Conservation (phyloP, 1,140 invertebrate species). For the Sesamia nonagrioides region DNA sequence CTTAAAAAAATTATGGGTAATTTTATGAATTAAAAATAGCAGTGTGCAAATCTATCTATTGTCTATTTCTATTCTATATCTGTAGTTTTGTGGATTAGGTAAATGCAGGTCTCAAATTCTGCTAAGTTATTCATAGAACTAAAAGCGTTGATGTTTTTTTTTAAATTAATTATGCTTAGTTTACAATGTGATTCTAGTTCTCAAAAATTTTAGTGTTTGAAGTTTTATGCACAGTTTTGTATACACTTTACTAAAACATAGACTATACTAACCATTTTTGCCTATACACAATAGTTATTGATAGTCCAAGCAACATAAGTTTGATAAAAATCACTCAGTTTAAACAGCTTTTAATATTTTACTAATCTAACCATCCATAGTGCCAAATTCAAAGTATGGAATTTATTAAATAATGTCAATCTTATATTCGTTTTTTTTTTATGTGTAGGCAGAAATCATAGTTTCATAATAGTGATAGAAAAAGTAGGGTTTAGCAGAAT, state of each 20-base stretch:
- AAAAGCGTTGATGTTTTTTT: background rate
- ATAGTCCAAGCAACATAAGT: background rate
- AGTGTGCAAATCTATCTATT: constrained; percentile 38
- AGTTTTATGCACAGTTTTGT: background rate
- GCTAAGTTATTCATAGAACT: constrained; percentile 8
- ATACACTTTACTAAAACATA: background rate
- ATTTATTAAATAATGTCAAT: background rate
- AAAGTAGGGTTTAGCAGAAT: constrained; percentile 34
- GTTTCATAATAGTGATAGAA: background rate
- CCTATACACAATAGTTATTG: background rate
- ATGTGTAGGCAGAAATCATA: background rate
- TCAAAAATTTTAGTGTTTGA: background rate
- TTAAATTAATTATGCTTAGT: background rate
- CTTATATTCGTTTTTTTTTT: background rate
- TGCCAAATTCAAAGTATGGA: constrained; percentile 25
- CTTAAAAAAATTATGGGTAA: constrained; percentile 21
- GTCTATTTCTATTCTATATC: constrained; percentile 21
- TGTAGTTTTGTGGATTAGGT: constrained; percentile 35
- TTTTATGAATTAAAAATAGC: constrained; percentile 37
- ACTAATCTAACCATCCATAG: background rate
- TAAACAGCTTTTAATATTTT: background rate
- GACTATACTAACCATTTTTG: background rate
- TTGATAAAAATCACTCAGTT: background rate
- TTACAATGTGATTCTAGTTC: background rate
- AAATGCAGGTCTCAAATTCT: constrained; percentile 38